Evolutionary conservation across 2,797 vertebrate species (phyloP), one percentile per base, ranked within the genome.

Genomic region (Saxicola maurus): DNA sequence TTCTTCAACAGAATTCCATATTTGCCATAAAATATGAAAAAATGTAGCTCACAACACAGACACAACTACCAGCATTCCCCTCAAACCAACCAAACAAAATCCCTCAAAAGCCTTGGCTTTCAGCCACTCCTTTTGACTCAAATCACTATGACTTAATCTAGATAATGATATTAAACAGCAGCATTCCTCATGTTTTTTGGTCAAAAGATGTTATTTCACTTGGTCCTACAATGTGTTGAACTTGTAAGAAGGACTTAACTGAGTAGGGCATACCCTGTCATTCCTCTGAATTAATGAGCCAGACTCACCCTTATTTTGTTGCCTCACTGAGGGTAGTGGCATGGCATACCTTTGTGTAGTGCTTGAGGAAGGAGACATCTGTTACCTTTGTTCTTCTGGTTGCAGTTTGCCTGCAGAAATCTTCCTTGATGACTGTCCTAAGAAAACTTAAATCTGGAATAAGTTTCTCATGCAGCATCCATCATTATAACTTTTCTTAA

Each of bases 281-380:
- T 3, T 75, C 10, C 31, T 48, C 38, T 38, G 15, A 42, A 27
- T 27, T 40, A 25, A 5, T 35, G 48, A 68, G 31, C 33, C 27
- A 20, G 14, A 21, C 15, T 76, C 21, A 6, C 21, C 6, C 6
- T 67, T 0, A 0, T 31, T 46, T 62, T 62, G 16, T 42, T 3
- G 1, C 25, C 25, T 52, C 49, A 12, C 52, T 37, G 56, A 56
- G 25, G 21, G 17, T 0, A 0, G 23, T 48, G 33, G 17, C 19
- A 9, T 7, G 10, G 40, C 5, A 6, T n/a, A 30, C 43, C 35
- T 64, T 49, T 38, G 13, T 10, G 3, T 9, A 28, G 11, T 40
- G 8, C 12, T 23, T 18, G 10, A 64, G 12, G 46, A 30, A 72
- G 35, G 24, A 78, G 10, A 61, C 7, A 28, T 8, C 13, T 51